Percentiles rank a stretch among this genome's conserved stretches.
These are phyloP conservation scores for Anabas testudineus DNA, from an alignment of 2,797 vertebrate species.

Conservation along the genomic window DNA sequence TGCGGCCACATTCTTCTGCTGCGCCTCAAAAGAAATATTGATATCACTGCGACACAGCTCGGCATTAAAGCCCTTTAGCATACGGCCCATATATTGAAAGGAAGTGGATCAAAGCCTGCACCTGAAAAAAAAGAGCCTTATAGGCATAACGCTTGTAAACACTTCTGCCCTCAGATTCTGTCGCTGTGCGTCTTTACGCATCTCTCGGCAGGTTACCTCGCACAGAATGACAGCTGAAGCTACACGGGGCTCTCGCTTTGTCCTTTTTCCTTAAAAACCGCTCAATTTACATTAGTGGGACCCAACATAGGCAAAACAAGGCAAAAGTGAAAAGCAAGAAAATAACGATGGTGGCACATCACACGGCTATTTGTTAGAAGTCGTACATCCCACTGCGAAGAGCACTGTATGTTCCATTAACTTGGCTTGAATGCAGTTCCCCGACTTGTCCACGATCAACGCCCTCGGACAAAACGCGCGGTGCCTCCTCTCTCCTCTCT, in stretches of 20 bases:
- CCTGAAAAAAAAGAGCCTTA: not conserved
- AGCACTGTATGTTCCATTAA: constrained; percentile 76
- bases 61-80: constrained; percentile 9
- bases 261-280: constrained; percentile 68
- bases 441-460: constrained; percentile 84
- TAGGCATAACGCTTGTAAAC: constrained; percentile 21
- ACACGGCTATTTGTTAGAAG: constrained; percentile 68
- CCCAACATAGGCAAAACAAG: constrained; percentile 39
- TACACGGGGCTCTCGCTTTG: constrained; percentile 62
- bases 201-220: constrained; percentile 53
- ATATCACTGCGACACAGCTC: constrained; percentile 70
- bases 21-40: constrained; percentile 59
- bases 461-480: constrained; percentile 82
- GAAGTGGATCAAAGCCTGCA: constrained; percentile 6
- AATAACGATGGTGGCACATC: constrained; percentile 50
- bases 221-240: constrained; percentile 63
- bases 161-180: constrained; percentile 17
- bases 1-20: constrained; percentile 47
- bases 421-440: constrained; percentile 80
- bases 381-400: constrained; percentile 80
- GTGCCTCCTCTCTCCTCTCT: constrained; percentile 81
- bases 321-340: constrained; percentile 37
- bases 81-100: not conserved
- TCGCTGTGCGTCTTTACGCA: constrained; percentile 66
- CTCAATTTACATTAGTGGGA: constrained; percentile 40